phyloP scores from a whole-genome alignment of 2,113 vertebrate genomes.

The Nansenia antarctica region DNA sequence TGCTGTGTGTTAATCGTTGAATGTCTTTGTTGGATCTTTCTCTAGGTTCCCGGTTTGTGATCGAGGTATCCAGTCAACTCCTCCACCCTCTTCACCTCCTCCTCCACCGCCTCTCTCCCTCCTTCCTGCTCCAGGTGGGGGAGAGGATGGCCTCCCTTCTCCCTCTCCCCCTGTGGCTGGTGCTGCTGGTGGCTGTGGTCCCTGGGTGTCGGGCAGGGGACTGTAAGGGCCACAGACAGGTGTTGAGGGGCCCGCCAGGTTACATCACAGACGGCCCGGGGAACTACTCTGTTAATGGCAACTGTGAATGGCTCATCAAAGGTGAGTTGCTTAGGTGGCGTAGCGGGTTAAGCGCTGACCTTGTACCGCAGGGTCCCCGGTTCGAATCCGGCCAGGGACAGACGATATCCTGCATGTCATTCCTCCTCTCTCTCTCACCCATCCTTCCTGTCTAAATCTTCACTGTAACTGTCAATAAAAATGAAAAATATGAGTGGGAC shows the following conservation, averaged over 20 bases:
- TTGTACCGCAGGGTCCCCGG: too few relatives aligned
- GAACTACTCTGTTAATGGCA: conserved; percentile 93
- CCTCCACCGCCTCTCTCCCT: conserved; percentile 1
- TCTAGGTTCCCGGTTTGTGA: not conserved
- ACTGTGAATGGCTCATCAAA: conserved; percentile 95
- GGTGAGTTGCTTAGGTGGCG: too few relatives aligned
- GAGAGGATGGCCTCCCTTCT: conserved; percentile 67
- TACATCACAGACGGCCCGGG: conserved; percentile 90
- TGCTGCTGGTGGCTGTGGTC: conserved; percentile 51
- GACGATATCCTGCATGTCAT: too few relatives aligned
- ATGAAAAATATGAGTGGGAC: too few relatives aligned
- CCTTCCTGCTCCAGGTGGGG: conserved; percentile 43
- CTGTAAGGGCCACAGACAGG: conserved; percentile 88
- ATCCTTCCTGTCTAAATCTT: too few relatives aligned
- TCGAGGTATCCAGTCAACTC: not conserved
- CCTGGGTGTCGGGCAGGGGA: conserved; percentile 74
- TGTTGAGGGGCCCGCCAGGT: conserved; percentile 81
- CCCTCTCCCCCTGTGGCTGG: conserved; percentile 55
- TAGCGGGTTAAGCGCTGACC: too few relatives aligned
- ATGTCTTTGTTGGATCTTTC: not conserved
- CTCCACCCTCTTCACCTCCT: not conserved
- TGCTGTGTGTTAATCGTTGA: not conserved
- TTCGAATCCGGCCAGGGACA: too few relatives aligned
- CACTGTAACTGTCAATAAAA: too few relatives aligned
- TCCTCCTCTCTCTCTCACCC: too few relatives aligned